A percentile compares a stretch with the other conserved stretches of the same genome.
phyloP scores from a whole-genome alignment of 1,140 invertebrate species.

The Brachionus plicatilis region DNA sequence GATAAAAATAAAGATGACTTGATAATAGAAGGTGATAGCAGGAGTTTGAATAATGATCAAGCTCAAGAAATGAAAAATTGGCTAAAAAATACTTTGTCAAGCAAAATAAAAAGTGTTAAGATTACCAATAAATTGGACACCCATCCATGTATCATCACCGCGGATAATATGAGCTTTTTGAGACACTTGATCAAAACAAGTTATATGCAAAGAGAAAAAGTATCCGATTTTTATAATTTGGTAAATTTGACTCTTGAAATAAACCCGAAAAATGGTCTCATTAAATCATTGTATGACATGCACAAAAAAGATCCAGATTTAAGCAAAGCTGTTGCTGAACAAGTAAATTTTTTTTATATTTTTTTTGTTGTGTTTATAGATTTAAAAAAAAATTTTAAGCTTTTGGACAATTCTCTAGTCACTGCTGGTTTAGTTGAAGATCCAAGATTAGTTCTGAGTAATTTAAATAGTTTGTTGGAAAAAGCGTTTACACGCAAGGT shows the following conservation, averaged over 20 bases:
- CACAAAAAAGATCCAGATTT: slow-evolving; percentile 69
- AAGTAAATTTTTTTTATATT: slow-evolving; percentile 52
- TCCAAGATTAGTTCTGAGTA: slow-evolving; percentile 71
- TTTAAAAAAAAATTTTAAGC: slow-evolving; percentile 41
- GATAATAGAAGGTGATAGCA: slow-evolving; percentile 55
- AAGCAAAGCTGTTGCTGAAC: slow-evolving; percentile 75
- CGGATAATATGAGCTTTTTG: slow-evolving; percentile 89
- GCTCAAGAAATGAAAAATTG: slow-evolving; percentile 71
- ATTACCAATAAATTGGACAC: slow-evolving; percentile 74
- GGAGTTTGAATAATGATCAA: slow-evolving; percentile 66
- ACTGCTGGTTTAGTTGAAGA: slow-evolving; percentile 88
- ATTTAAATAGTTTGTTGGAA: slow-evolving; percentile 78
- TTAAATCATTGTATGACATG: slow-evolving; percentile 76
- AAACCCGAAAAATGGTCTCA: slow-evolving; percentile 83
- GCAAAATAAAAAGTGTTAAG: slow-evolving; percentile 43
- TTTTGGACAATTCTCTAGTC: slow-evolving; percentile 90
- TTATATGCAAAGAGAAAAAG: slow-evolving; percentile 73
- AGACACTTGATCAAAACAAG: slow-evolving; percentile 83
- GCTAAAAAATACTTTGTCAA: slow-evolving; percentile 59
- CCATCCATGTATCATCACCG: slow-evolving; percentile 87
- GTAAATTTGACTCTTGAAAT: slow-evolving; percentile 86
- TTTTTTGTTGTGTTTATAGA: slow-evolving; percentile 52
- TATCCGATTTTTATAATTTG: slow-evolving; percentile 62
- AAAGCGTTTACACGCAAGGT: slow-evolving; percentile 56
- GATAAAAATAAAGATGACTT: slow-evolving; percentile 39